phyloP scores from a whole-genome alignment of 2,888 invertebrate species.

The Blastobasis lacticolella region DNA sequence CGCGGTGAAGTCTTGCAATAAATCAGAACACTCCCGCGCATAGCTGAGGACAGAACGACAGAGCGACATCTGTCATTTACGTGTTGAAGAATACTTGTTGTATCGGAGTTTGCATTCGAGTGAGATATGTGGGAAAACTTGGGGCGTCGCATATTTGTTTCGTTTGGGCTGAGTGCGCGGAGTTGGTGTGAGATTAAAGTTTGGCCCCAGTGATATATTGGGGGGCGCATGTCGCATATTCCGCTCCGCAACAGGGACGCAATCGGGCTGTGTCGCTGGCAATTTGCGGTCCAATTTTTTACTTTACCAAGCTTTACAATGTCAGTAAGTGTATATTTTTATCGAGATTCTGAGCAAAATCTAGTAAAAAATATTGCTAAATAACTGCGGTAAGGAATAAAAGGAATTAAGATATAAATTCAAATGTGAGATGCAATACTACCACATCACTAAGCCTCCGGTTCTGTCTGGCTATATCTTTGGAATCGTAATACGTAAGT shows the following conservation, averaged over 20 bases:
- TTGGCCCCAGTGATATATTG: slow-evolving; percentile 12
- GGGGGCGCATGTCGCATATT: too few relatives aligned
- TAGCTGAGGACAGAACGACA: not conserved
- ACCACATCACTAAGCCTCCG: too few relatives aligned
- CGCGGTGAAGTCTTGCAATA: not conserved
- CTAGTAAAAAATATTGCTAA: too few relatives aligned
- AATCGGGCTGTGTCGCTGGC: not conserved
- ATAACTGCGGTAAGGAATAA: too few relatives aligned
- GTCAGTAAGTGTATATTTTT: too few relatives aligned
- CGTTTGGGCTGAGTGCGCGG: slow-evolving; percentile 17
- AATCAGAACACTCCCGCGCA: not conserved
- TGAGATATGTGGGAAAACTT: slow-evolving; percentile 4
- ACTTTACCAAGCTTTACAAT: not conserved
- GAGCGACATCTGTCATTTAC: not conserved
- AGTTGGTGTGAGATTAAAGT: slow-evolving; percentile 18
- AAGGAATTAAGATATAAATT: too few relatives aligned
- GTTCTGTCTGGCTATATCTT: too few relatives aligned
- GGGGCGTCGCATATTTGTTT: slow-evolving; percentile 15
- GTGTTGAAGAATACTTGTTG: slow-evolving; percentile 1
- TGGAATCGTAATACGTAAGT: too few relatives aligned
- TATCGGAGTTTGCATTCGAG: not conserved
- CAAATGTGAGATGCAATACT: too few relatives aligned
- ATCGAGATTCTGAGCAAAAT: too few relatives aligned
- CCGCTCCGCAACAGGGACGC: slow-evolving; percentile 16
- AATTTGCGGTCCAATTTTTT: not conserved